Conservation (phyloP, 2,797 vertebrate genomes). For the Manis javanica region DNA sequence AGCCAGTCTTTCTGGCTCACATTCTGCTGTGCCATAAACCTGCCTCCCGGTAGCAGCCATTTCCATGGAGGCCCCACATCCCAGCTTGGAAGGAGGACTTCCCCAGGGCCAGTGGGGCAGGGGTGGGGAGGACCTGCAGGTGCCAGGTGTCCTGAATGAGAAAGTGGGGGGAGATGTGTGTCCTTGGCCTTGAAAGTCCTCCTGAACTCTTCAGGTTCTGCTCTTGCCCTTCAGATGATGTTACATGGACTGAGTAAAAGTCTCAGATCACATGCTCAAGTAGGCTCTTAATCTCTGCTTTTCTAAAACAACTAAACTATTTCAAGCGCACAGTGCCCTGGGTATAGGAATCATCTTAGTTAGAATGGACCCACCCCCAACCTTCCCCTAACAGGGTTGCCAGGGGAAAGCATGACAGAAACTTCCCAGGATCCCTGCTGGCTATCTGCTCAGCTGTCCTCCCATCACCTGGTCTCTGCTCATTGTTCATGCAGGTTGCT, state of each 20-base stretch:
- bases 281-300: neutral
- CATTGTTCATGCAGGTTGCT: neutral
- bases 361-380: neutral
- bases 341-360: neutral
- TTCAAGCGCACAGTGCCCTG: neutral
- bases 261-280: neutral
- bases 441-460: neutral
- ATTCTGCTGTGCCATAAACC: slow-evolving; percentile 53
- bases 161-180: neutral
- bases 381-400: neutral
- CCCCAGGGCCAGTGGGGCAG: neutral
- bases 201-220: neutral
- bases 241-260: neutral
- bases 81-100: neutral
- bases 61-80: neutral
- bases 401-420: neutral
- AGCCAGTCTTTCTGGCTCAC: slow-evolving; percentile 35
- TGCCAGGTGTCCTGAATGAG: neutral
- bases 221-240: neutral
- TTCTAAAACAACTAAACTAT: neutral
- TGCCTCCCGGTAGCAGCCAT: neutral
- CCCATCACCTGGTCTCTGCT: neutral
- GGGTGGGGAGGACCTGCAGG: neutral
- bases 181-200: neutral
- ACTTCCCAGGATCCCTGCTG: neutral